phyloP scores from a whole-genome alignment of 2,113 vertebrate species.

The Melanotaenia duboulayi region DNA sequence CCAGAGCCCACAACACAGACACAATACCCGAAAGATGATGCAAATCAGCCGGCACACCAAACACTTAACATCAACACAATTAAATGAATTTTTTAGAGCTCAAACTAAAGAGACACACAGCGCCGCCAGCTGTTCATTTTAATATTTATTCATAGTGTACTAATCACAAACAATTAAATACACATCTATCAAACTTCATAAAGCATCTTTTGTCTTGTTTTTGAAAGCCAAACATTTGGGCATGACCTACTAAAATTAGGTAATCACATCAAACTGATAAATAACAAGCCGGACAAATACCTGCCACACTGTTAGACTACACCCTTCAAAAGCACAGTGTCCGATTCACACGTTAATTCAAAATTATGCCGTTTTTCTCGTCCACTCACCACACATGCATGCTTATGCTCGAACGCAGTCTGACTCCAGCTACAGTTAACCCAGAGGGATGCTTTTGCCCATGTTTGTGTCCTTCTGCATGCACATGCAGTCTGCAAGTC shows the following conservation, averaged over 20 bases:
- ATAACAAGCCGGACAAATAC: not conserved
- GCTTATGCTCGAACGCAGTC: conserved; percentile 49
- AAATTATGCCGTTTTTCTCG: conserved; percentile 17
- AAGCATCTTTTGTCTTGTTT: conserved; percentile 9
- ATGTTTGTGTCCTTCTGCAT: conserved; percentile 47
- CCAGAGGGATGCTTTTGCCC: conserved; percentile 51
- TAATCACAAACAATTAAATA: not conserved
- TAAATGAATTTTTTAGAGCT: conserved; percentile 17
- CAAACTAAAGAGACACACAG: not conserved
- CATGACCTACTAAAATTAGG: conserved; percentile 5
- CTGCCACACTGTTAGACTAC: not conserved
- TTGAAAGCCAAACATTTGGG: conserved; percentile 10
- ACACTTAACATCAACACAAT: conserved; percentile 10
- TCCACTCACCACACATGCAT: conserved; percentile 62
- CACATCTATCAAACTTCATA: conserved; percentile 3
- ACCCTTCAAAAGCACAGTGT: conserved; percentile 4
- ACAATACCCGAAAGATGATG: conserved; percentile 11
- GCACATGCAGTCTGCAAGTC: conserved; percentile 48
- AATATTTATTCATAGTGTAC: not conserved
- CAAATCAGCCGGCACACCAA: conserved; percentile 29
- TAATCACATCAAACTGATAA: conserved; percentile 2
- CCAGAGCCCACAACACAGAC: conserved; percentile 2
- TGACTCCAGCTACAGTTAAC: conserved; percentile 46
- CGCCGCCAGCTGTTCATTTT: not conserved
- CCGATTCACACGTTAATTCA: not conserved